Base-by-base conservation (phyloP, 2,888 invertebrate species). In the Dasysyrphus tricinctus region DNA sequence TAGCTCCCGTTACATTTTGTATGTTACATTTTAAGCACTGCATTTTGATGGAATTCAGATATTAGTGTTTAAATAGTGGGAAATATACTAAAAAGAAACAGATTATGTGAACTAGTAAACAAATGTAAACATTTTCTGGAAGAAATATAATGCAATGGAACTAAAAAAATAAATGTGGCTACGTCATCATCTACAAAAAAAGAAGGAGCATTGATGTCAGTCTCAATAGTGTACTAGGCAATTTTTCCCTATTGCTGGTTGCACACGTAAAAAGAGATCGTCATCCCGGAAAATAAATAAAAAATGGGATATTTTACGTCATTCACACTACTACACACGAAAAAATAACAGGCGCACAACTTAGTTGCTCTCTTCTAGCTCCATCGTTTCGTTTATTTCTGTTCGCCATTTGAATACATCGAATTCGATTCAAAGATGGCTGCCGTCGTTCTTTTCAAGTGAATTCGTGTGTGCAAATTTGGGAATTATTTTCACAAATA, bases 401-500 rank as follows among this genome's bases (percentile, higher is more conserved):
- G 54, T 86, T 86, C 75, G 78, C 59, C 72, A 67, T 86, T 75
- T 49, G 34, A 72, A 81, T 81, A 82, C 61, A 86, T 83, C 69
- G 76, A 79, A 61, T 75, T 83, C 75, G 79, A 83, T 76, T 80
- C 57, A 83, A 87, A 87, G 83, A 87, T 87, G 87, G 87, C 87
- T 87, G 87, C 83, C 87, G 83, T 83, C 76, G 83, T 79, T 80
- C 87, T 83, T 80, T 80, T 72, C 76, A 73, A 80, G 83, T 87
- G 69, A 83, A 82, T 80, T 83, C 83, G 87, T 83, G 87, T 83
- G 87, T 87, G 79, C 83, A 83, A 87, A 87, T 87, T 87, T 87
- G 72, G 76, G 76, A 87, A 83, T 80, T 69, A 56, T 76, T 77
- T 76, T 79, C 79, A 83, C 74, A 72, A 76, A 82, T 86, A 82